phyloP scores from a whole-genome alignment of 2,797 vertebrate genomes.

The Hippopotamyrus pictus region DNA sequence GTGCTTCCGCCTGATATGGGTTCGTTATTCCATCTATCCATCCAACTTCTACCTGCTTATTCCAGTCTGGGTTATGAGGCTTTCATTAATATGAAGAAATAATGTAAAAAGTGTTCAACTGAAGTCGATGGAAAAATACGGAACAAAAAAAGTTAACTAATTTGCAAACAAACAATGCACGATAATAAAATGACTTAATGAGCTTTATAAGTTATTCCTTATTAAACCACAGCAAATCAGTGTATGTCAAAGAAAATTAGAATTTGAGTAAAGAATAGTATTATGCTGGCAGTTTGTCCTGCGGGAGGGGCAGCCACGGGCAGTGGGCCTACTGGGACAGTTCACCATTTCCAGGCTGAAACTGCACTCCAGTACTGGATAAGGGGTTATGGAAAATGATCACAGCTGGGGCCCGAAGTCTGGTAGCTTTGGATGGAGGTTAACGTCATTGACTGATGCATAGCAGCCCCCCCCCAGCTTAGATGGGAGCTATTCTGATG shows the following conservation, averaged over 20 bases:
- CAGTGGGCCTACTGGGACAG: not conserved
- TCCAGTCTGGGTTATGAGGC: not conserved
- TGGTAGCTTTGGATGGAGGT: not conserved
- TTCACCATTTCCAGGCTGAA: not conserved
- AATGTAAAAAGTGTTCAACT: not conserved
- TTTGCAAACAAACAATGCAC: not conserved
- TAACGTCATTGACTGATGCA: not conserved
- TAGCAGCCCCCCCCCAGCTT: conserved; percentile 41
- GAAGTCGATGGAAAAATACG: not conserved
- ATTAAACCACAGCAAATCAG: not conserved
- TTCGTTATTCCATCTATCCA: not conserved
- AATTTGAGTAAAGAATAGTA: not conserved
- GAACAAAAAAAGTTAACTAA: not conserved
- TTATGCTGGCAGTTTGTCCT: not conserved
- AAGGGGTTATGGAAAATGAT: conserved; percentile 1
- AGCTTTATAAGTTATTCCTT: not conserved
- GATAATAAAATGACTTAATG: not conserved
- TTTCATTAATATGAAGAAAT: not conserved
- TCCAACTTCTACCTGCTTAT: not conserved
- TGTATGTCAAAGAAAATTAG: not conserved
- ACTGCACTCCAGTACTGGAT: not conserved
- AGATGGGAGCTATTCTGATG: conserved; percentile 32
- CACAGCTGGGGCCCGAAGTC: not conserved
- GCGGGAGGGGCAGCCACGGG: not conserved
- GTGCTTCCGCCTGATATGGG: not conserved